phyloP scores from a whole-genome alignment of 2,797 vertebrate species.

The Triplophysa bombifrons region DNA sequence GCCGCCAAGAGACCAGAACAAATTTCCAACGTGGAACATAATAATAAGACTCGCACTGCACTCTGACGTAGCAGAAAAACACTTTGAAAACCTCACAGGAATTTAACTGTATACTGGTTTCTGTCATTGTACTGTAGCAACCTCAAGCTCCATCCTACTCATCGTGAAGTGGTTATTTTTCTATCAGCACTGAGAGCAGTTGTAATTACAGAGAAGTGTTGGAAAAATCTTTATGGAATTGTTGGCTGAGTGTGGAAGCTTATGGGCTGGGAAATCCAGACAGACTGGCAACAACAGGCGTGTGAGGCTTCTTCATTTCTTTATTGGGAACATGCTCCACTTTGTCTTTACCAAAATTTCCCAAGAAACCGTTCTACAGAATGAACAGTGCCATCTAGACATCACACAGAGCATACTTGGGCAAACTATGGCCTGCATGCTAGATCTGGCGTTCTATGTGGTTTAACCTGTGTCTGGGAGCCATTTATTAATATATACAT shows the following conservation, averaged over 20 bases:
- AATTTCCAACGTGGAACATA: conserved; percentile 40
- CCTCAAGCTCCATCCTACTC: conserved; percentile 65
- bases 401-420: conserved; percentile 6
- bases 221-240: conserved; percentile 64
- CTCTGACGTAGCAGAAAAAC: conserved; percentile 4
- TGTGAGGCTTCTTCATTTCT: conserved; percentile 46
- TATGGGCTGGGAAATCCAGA: conserved; percentile 74
- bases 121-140: conserved; percentile 39
- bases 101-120: conserved; percentile 28
- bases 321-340: conserved; percentile 33
- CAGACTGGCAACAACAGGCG: conserved; percentile 70
- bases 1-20: conserved; percentile 28
- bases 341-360: conserved; percentile 24
- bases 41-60: conserved; percentile 15
- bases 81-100: conserved; percentile 1
- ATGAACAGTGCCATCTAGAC: conserved; percentile 50
- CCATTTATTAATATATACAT: no score
- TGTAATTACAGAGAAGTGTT: conserved; percentile 75
- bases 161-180: conserved; percentile 69
- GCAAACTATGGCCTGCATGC: neutral
- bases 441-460: no score
- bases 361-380: conserved; percentile 35
- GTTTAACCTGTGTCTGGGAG: no score
- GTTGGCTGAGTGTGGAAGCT: conserved; percentile 69
- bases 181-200: conserved; percentile 62